Evolutionary conservation across 2,888 invertebrate species (phyloP).

Genomic region (Drosophila incognita): DNA sequence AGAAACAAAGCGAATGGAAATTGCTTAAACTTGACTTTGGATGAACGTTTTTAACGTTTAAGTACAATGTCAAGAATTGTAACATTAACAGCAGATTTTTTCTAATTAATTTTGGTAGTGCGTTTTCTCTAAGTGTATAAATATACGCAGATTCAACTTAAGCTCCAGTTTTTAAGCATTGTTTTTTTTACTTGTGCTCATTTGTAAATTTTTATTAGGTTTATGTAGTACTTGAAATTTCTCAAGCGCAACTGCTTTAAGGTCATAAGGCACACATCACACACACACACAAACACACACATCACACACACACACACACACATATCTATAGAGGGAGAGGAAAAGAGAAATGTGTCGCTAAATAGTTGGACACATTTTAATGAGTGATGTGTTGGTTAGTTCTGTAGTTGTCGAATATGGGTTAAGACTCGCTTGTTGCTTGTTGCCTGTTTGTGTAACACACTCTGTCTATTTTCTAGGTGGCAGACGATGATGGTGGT

Average conservation of each 20-base stretch:
- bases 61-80: background rate
- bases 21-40: background rate
- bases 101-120: background rate
- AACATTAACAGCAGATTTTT: background rate
- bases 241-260: conserved; percentile 75
- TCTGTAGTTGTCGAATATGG: conserved; percentile 47
- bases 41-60: background rate
- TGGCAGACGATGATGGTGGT: conserved; percentile 32
- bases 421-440: conserved; percentile 41
- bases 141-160: conserved; percentile 7
- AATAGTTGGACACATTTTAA: conserved; percentile 61
- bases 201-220: conserved; percentile 55
- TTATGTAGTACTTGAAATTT: conserved; percentile 55
- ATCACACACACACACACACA: conserved; percentile 1
- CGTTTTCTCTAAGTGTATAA: conserved; percentile 5
- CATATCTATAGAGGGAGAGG: background rate
- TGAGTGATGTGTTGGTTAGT: conserved; percentile 26
- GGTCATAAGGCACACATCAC: conserved; percentile 67
- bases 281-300: conserved; percentile 18
- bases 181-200: conserved; percentile 35
- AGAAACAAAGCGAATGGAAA: no score
- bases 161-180: conserved; percentile 24
- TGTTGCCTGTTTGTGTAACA: conserved; percentile 52
- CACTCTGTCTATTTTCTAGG: conserved; percentile 67
- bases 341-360: conserved; percentile 20